These are phyloP conservation scores for Porites cylindrica DNA, from an alignment of 92 coral and sea anemone species.

Conservation along the genomic window DNA sequence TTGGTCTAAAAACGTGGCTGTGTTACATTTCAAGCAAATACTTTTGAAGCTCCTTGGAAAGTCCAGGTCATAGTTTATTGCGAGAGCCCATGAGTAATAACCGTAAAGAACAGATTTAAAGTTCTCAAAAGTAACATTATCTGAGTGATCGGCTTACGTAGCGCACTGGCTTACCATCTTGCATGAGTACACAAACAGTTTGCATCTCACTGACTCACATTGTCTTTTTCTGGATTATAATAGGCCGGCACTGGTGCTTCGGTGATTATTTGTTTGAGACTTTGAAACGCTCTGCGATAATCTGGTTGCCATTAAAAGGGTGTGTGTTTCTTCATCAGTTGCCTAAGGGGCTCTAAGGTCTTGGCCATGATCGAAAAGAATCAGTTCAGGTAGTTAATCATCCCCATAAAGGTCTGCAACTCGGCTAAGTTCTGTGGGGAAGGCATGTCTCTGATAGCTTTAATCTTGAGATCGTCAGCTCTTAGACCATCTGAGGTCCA, in stretches of 20 bases:
- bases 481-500: slow-evolving; percentile 43
- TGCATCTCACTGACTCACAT: slow-evolving; percentile 47
- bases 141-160: slow-evolving; percentile 62
- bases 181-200: slow-evolving; percentile 66
- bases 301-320: slow-evolving; percentile 55
- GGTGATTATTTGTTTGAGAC: slow-evolving; percentile 36
- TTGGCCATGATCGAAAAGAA: slow-evolving; percentile 37
- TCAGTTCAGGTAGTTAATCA: slow-evolving; percentile 55
- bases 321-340: slow-evolving; percentile 38
- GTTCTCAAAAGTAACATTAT: too few species aligned
- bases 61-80: too few species aligned
- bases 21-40: too few species aligned
- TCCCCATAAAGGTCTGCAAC: slow-evolving; percentile 69
- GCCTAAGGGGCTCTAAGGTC: slow-evolving; percentile 22
- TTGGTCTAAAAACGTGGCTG: too few species aligned
- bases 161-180: slow-evolving; percentile 62
- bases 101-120: too few species aligned
- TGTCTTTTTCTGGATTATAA: slow-evolving; percentile 44
- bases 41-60: too few species aligned
- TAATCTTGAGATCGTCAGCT: slow-evolving; percentile 25
- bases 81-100: too few species aligned
- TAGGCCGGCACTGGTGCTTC: slow-evolving; percentile 33
- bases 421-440: slow-evolving; percentile 66
- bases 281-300: slow-evolving; percentile 49
- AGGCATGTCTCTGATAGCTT: slow-evolving; percentile 56